Base-by-base conservation (phyloP, 2,888 invertebrate species). In the Leucophenga montana region DNA sequence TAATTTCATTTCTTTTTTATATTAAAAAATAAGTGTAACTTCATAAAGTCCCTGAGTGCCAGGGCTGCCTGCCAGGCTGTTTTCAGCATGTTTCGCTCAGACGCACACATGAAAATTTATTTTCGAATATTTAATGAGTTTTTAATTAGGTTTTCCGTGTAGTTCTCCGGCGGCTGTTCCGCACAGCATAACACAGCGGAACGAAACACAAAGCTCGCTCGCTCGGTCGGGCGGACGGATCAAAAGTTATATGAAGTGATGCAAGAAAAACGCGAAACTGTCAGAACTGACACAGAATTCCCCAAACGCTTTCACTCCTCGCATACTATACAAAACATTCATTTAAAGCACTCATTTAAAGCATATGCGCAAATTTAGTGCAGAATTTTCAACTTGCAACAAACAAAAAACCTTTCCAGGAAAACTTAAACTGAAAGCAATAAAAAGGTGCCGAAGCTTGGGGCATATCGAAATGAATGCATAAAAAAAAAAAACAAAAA, bases 61-160 rank as follows among this genome's bases (percentile, higher is more conserved):
- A 39, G 3, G 33, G 4, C 8, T n/a, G n/a, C 33, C 33, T 33
- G 8, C 39, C 39, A 39, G 39, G 3, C 8, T 33, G 3, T 33
- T 33, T 39, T 39, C 9, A 39, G 39, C 39, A 3, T 39, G 39
- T 39, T 39, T 39, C 39, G 39, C 39, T 39, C 39, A 39, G 39
- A 11, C 11, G 39, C 39, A 39, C 56, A 56, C 27, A 56, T 53
- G 53, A 16, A 16, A 20, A 56, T 22, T 56, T 56, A 56, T 20
- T 56, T 56, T 27, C 20, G 56, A 20, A 56, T 56, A 56, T 56
- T 56, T 56, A 56, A 56, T 56, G 56, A 20, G 56, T 22, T 56
- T 56, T 56, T 56, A 56, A 56, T 56, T 56, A 56, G 56, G 56
- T 56, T 20, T 22, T 27, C 22, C 6, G 27, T 22, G 11, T 14